Base-by-base conservation (phyloP, 2,888 invertebrate species). In the Lasiommata megera region DNA sequence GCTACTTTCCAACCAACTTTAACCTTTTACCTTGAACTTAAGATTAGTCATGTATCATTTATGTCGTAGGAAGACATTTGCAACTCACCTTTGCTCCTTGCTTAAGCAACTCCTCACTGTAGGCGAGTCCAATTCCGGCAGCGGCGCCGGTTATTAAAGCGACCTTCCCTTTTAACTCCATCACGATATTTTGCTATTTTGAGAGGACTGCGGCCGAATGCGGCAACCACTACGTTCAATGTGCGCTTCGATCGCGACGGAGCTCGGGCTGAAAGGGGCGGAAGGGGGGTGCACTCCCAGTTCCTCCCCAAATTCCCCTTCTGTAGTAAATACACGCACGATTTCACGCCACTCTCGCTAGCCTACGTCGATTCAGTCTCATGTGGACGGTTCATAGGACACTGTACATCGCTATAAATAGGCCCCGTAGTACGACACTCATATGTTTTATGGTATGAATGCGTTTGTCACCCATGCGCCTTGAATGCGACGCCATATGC, bases 111-210 rank as follows among this genome's bases (percentile, higher is more conserved):
- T 95, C 95, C 68, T 94, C 93, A 70, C 93, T 93, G 72, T 94
- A 95, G n/a, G 94, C 93, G 60, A 93, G 91, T 1, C 95, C 95
- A 67, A 95, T 93, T 56, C 95, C 95, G 50, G 94, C 93, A 12
- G 94, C 95, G 48, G 94, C 95, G 31, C 95, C 95, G 23, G 95
- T 95, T 56, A 95, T 93, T 62, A 95, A 82, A 43, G 93, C 95
- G 58, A 95, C 94, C 82, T 94, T 94, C 65, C 94, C 94, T 80
- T 94, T 94, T 63, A 95, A 80, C 75, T 95, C 95, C 94, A 95
- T 95, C 53, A 65, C 65, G 69, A 63, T 71, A 69, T 71, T 72
- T 65, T 64, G 69, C 59, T 66, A 68, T 67, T 63, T 66, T 44
- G 65, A 65, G 61, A 74, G 64, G 68, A 72, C 77, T 80, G 79